phyloP scores from a whole-genome alignment of 2,888 invertebrate genomes.

The Amitus sp. region DNA sequence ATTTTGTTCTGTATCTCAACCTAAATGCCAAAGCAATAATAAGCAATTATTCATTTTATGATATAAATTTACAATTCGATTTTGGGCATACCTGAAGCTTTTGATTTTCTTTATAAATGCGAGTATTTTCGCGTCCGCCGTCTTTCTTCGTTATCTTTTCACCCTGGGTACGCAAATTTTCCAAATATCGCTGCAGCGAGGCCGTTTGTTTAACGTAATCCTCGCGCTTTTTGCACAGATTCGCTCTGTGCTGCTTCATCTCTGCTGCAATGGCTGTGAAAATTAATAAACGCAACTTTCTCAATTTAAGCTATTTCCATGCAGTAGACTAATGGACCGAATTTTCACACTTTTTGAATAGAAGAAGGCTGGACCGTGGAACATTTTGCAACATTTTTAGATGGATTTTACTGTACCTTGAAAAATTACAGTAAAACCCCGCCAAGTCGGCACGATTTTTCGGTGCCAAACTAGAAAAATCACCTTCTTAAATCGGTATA shows the following conservation, averaged over 20 bases:
- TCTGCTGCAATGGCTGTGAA: constrained; percentile 80
- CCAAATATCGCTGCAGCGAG: constrained; percentile 80
- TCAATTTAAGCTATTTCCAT: background rate
- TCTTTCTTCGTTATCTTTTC: constrained; percentile 77
- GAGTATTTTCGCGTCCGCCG: constrained; percentile 80
- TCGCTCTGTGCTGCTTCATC: constrained; percentile 84
- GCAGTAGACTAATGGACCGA: no score
- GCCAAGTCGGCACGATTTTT: no score
- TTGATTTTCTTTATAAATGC: constrained; percentile 84
- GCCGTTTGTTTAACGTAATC: constrained; percentile 82
- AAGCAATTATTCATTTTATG: background rate
- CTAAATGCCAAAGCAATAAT: constrained; percentile 64
- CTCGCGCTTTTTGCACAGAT: constrained; percentile 81
- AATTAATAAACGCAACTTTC: background rate
- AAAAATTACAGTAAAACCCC: no score
- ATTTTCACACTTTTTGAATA: no score
- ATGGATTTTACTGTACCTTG: no score
- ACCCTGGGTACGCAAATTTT: constrained; percentile 81
- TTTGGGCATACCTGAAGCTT: constrained; percentile 90
- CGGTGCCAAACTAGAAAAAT: no score
- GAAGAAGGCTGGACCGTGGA: no score
- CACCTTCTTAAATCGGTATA: no score
- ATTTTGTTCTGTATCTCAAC: constrained; percentile 81
- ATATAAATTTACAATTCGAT: no score
- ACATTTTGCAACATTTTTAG: no score